Evolutionary conservation across 2,888 invertebrate genomes (phyloP), one percentile per base, ranked within the genome.

Genomic region (Leptinotarsa rubiginosa): DNA sequence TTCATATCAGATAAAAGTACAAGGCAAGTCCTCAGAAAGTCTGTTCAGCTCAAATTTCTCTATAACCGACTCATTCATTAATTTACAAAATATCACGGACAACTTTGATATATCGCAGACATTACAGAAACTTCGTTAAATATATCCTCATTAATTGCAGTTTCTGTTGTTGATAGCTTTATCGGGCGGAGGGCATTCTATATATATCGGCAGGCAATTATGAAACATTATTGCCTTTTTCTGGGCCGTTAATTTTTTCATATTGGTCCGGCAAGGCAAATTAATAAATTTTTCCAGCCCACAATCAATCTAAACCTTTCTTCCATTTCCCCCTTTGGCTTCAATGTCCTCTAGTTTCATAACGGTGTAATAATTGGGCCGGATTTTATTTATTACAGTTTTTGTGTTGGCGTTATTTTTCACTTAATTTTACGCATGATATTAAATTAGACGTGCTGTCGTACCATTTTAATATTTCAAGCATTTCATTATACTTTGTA

Each of bases 181-280:
- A n/a, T 62, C n/a, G 62, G 18, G 62, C 15, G 25, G 25, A 62
- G 31, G 31, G 62, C 41, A 62, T 62, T 62, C 41, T 16, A 62
- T 75, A 77, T 75, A 77, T 76, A 75, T 75, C 73, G 78, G 71
- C 64, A 73, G 75, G 75, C 78, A 79, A 79, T 79, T 78, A 79
- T 59, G 71, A 73, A 73, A 73, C 72, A 77, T 73, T 81, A 81
- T 82, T 82, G 78, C 79, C 73, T 78, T 80, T 79, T 82, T 83
- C 81, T 82, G 74, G 79, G 72, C 77, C 83, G 82, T 83, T 83
- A 82, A 83, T 82, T 83, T 82, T 82, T 82, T 81, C 77, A 41
- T 81, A 80, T 80, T 76, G 78, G 74, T 47, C 71, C 70, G 56
- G 47, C 56, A 70, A 56, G 76, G 76, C 71, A 77, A 80, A 80